Base-by-base conservation (phyloP, 2,113 vertebrate genomes). In the Calidris pugnax region DNA sequence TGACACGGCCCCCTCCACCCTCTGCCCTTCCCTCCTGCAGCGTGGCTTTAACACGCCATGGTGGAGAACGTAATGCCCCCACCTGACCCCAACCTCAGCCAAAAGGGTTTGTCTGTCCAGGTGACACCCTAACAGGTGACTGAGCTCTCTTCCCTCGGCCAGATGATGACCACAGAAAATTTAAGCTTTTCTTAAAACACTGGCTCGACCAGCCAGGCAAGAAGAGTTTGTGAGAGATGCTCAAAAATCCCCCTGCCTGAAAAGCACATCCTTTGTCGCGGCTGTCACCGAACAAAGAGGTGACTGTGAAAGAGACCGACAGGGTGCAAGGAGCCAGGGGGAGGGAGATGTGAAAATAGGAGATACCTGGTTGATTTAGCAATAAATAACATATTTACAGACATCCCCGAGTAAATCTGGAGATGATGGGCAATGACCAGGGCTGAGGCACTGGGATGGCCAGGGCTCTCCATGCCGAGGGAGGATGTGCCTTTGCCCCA, bases 11-110 rank as follows among this genome's bases (percentile, higher is more conserved):
- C 14, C 48, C 66, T 45, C 59, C 18, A 0, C 9, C 7, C 37
- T 2, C 3, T 0, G 8, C 37, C 21, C 22, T 22, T 35, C 39
- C 14, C 56, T 45, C 23, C 81, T 11, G 62, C 74, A 39, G 48
- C 5, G 2, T 1, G 19, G 55, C 41, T 32, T 22, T 17, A 32
- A 24, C 67, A 10, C 0, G 0, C 9, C 10, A 11, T 0, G 1
- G 12, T n/a, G 32, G 23, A 41, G 35, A 74, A 71, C 0, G 4
- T 3, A 6, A 39, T 5, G 13, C 45, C 60, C 51, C 73, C 19
- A 0, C 9, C 68, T 28, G 30, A 47, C 47, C 39, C n/a, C 73
- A 30, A 9, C 6, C 43, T 50, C 88, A 9, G 60, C 39, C 12
- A 15, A 63, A 17, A 35, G 16, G 7, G 32, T 26, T 53, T 55